phyloP scores from a whole-genome alignment of 2,888 invertebrate genomes.

The Celastrina argiolus region DNA sequence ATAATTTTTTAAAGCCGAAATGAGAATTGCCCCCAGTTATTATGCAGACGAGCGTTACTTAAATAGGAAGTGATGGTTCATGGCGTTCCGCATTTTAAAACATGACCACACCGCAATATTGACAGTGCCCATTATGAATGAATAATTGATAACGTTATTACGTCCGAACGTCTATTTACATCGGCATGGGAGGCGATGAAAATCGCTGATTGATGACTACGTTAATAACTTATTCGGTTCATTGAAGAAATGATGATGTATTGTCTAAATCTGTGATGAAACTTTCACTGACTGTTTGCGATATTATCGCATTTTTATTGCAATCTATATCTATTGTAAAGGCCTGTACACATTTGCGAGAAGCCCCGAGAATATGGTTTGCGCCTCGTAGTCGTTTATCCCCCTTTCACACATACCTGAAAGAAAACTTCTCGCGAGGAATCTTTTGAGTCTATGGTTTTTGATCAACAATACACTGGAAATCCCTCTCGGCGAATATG shows the following conservation, averaged over 20 bases:
- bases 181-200: slow-evolving; percentile 18
- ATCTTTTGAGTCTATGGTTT: too few species aligned
- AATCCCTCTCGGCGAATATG: too few species aligned
- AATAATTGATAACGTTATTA: slow-evolving; percentile 14
- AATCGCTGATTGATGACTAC: slow-evolving; percentile 56
- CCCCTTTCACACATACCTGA: too few species aligned
- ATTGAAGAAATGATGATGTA: slow-evolving; percentile 43
- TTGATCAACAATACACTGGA: too few species aligned
- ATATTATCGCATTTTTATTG: slow-evolving; percentile 3
- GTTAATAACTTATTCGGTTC: slow-evolving; percentile 61
- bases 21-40: too few species aligned
- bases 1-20: too few species aligned
- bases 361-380: neutral
- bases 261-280: slow-evolving; percentile 63
- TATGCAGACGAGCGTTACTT: too few species aligned
- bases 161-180: slow-evolving; percentile 12
- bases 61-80: too few species aligned
- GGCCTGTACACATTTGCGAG: neutral
- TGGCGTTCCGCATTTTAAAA: too few species aligned
- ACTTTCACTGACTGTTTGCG: slow-evolving; percentile 55
- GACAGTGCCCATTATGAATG: neutral
- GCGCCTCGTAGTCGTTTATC: too few species aligned
- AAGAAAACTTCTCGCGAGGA: too few species aligned
- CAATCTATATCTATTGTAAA: neutral
- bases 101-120: neutral